These are phyloP conservation scores for Teleogryllus occipitalis DNA, from an alignment of 1,140 invertebrate genomes.

Conservation along the genomic window DNA sequence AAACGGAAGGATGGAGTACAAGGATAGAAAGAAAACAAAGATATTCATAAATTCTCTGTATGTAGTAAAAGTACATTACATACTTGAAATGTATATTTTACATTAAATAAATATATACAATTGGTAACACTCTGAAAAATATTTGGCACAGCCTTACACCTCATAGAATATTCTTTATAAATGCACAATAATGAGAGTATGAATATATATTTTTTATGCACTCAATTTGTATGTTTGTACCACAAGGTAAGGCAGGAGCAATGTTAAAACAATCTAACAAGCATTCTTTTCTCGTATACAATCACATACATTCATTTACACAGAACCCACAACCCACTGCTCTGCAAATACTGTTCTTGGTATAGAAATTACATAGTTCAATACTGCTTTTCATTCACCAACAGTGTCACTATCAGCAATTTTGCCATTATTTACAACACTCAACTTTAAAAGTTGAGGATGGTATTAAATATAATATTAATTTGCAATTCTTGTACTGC, in stretches of 20 bases:
- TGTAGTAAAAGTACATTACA: background rate
- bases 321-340: background rate
- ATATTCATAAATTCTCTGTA: too few species aligned
- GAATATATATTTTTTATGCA: background rate
- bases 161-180: background rate
- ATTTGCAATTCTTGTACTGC: too few species aligned
- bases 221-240: background rate
- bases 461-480: too few species aligned
- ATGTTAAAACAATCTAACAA: background rate
- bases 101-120: conserved; percentile 6
- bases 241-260: background rate
- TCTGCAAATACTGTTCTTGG: background rate
- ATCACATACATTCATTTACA: background rate
- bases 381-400: background rate
- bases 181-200: background rate
- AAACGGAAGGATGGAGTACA: too few species aligned
- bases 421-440: too few species aligned
- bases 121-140: background rate
- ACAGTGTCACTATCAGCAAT: too few species aligned
- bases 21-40: too few species aligned
- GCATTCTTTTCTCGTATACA: background rate
- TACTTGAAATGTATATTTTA: background rate
- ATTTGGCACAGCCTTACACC: background rate
- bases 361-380: background rate
- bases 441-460: too few species aligned